Evolutionary conservation across 2,888 invertebrate genomes (phyloP).

Genomic region (Parapristionchus giblindavisi): DNA sequence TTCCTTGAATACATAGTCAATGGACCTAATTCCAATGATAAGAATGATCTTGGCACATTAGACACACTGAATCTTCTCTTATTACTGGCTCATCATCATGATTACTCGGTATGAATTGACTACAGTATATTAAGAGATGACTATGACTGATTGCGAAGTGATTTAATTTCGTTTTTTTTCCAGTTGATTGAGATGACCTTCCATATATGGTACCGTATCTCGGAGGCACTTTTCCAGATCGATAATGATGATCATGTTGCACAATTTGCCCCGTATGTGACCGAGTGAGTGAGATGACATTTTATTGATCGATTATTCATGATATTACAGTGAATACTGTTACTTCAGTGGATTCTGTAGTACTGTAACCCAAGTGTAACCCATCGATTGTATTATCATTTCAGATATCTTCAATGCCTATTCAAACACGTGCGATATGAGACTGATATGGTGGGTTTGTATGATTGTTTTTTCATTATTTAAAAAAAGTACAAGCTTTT

Average conservation of each 20-base stretch:
- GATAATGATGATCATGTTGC: slow-evolving; percentile 80
- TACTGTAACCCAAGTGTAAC: too few species aligned
- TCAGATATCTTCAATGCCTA: slow-evolving; percentile 75
- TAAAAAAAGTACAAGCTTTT: not conserved
- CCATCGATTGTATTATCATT: too few species aligned
- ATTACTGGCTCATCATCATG: slow-evolving; percentile 92
- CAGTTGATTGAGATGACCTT: slow-evolving; percentile 87
- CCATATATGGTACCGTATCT: slow-evolving; percentile 93
- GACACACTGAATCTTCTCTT: slow-evolving; percentile 87
- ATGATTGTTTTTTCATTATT: not conserved
- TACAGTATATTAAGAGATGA: not conserved
- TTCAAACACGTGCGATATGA: slow-evolving; percentile 95
- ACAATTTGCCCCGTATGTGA: slow-evolving; percentile 88
- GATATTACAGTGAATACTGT: too few species aligned
- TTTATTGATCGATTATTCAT: too few species aligned
- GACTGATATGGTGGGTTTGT: slow-evolving; percentile 78
- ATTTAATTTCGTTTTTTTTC: slow-evolving; percentile 36
- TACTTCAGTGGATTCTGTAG: too few species aligned
- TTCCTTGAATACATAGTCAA: slow-evolving; percentile 77
- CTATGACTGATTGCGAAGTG: not conserved
- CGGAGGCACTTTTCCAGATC: slow-evolving; percentile 90
- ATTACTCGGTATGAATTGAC: slow-evolving; percentile 84
- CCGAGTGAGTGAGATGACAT: slow-evolving; percentile 74
- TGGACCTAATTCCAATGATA: not conserved
- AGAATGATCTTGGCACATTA: slow-evolving; percentile 74